Evolutionary conservation across 2,797 vertebrate genomes (phyloP).

Genomic region (Sparidentex hasta): DNA sequence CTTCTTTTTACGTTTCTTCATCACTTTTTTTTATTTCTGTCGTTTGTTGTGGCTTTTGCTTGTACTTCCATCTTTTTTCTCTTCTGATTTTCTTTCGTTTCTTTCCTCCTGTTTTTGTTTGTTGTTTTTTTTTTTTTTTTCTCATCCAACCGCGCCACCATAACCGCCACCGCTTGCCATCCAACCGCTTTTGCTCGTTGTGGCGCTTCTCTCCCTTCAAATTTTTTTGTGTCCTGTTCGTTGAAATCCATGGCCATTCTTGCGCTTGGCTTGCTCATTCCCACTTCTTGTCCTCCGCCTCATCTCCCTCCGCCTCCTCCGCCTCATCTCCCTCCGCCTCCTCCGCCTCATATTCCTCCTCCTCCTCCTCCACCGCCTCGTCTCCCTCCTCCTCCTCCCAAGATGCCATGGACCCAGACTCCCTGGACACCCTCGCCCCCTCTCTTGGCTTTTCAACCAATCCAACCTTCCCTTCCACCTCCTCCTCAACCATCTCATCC

Average conservation of each 20-base stretch:
- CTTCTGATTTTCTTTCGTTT: slow-evolving; percentile 79
- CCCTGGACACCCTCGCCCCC: slow-evolving; percentile 1
- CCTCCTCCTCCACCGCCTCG: too few relatives aligned
- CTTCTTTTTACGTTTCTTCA: slow-evolving; percentile 68
- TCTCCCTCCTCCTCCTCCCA: background rate
- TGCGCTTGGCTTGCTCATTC: slow-evolving; percentile 54
- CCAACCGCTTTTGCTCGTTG: slow-evolving; percentile 59
- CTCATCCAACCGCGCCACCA: slow-evolving; percentile 64
- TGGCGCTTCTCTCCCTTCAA: slow-evolving; percentile 52
- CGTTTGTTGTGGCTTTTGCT: slow-evolving; percentile 76
- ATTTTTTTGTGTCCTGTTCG: slow-evolving; percentile 29
- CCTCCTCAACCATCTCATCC: background rate
- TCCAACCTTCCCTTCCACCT: background rate
- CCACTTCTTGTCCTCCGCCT: slow-evolving; percentile 6
- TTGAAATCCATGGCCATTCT: slow-evolving; percentile 50
- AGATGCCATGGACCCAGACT: slow-evolving; percentile 50
- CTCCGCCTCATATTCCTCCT: background rate
- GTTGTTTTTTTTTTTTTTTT: slow-evolving; percentile 39
- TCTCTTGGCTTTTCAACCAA: slow-evolving; percentile 10
- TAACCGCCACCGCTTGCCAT: slow-evolving; percentile 33
- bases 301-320: background rate
- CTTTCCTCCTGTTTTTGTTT: slow-evolving; percentile 66
- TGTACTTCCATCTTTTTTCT: slow-evolving; percentile 78
- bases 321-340: background rate
- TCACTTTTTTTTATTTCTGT: slow-evolving; percentile 75